Evolutionary conservation across 2,888 invertebrate species (phyloP), one percentile per base, ranked within the genome.

Genomic region (Tachina lurida): DNA sequence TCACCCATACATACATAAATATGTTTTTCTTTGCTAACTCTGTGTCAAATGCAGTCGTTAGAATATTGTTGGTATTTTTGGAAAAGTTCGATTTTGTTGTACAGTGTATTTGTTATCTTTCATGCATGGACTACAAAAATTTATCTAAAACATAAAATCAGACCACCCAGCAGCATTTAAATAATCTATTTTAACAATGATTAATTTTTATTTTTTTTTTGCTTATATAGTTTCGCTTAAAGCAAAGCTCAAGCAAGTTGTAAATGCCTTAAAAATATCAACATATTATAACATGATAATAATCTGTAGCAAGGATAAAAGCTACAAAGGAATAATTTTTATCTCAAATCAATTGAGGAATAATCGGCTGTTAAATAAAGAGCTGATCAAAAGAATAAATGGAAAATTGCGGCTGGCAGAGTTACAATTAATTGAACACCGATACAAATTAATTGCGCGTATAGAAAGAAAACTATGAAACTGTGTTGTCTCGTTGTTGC

Each of bases 361-460:
- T 31, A 31, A 31, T 84, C 85, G 83, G 79, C 83, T 87, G 84
- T 74, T 85, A 74, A 83, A 80, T 80, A 87, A 87, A 87, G 86
- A 83, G 80, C 86, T 87, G 87, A 86, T 87, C 87, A 87, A 86
- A 86, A 86, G 86, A 80, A 83, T 76, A 76, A 80, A 83, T 76
- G 39, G 83, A 83, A 83, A 86, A 83, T 83, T 83, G 86, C 86
- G 86, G 83, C 82, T 84, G 82, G 84, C 82, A 84, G 84, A 84
- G 85, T 81, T 78, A 78, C 87, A 78, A 83, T 84, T 87, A 86
- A 86, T 87, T 84, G 86, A 87, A 84, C 86, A 82, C 87, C 76
- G 79, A 83, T 83, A 86, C 86, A 79, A 86, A 86, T 86, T 86
- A 86, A 86, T 86, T 86, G 86, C 86, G 86, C 86, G 86, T 85